Conservation (phyloP, 2,888 invertebrate genomes). For the Trichogramma dendrolimi region DNA sequence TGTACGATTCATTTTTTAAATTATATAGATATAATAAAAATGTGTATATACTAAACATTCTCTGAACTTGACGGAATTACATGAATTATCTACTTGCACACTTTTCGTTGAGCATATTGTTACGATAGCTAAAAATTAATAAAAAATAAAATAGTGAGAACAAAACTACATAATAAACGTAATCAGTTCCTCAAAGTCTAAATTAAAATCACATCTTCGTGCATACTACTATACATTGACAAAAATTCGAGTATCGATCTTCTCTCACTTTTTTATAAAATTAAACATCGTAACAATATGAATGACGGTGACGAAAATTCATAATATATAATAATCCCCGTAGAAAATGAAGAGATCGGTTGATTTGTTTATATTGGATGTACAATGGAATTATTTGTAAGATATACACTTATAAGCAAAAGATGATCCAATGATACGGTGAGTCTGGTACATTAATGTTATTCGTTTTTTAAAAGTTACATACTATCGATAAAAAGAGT, state of each 20-base stretch:
- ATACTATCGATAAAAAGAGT: no score
- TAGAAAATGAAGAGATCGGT: constrained; percentile 23
- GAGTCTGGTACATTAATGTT: constrained; percentile 9
- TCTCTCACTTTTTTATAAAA: constrained; percentile 6
- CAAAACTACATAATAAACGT: constrained; percentile 18
- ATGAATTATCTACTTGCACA: constrained; percentile 25
- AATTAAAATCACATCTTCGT: constrained; percentile 18
- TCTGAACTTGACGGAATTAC: constrained; percentile 32
- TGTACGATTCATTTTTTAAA: constrained; percentile 15
- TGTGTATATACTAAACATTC: constrained; percentile 33
- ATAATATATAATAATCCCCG: constrained; percentile 3
- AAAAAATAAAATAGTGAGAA: constrained; percentile 14
- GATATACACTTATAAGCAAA: neutral
- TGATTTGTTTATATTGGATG: constrained; percentile 17
- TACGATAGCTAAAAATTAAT: constrained; percentile 20
- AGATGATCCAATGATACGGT: constrained; percentile 13
- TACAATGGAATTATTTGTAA: constrained; percentile 21
- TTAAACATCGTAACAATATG: constrained; percentile 14
- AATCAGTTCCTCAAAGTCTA: constrained; percentile 24
- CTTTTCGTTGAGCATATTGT: constrained; percentile 32
- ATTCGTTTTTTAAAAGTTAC: neutral
- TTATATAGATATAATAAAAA: constrained; percentile 30
- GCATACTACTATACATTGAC: constrained; percentile 12
- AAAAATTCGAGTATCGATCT: constrained; percentile 9
- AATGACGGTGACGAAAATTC: constrained; percentile 9